Base-by-base conservation (phyloP, 2,888 invertebrate species). In the Nephrocerus scutellatus region DNA sequence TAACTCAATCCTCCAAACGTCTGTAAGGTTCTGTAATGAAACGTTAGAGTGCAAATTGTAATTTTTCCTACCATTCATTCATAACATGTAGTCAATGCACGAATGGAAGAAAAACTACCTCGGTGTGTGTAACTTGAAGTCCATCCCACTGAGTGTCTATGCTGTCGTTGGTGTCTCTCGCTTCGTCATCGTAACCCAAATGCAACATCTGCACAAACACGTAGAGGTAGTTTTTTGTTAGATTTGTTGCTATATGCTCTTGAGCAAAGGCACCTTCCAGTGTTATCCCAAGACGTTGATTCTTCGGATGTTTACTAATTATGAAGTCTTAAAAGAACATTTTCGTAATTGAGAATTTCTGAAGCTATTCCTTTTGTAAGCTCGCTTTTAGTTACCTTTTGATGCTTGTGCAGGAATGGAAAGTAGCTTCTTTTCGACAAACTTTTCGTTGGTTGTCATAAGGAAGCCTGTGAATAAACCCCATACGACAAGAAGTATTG, bases 401-500 rank as follows among this genome's bases (percentile, higher is more conserved):
- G n/a, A n/a, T n/a, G n/a, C n/a, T n/a, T n/a, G n/a, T n/a, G n/a
- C 50, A 31, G 64, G 64, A 38, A 84, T 70, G 4, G 76, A 77
- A 1, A 84, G 70, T 53, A 80, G 77, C 53, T 79, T 77, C 32
- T 72, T 68, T 14, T 73, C 64, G 30, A 73, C 71, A 22, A 77
- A 73, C 55, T 75, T 80, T 52, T 83, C 84, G 46, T 74, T 78
- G 55, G 79, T 82, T 53, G 76, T 71, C 69, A 84, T 76, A 47
- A 86, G 72, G 7, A 77, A 73, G 5, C 74, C 71, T 1, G 83
- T 81, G 58, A 84, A 83, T 48, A 78, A 69, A 2, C 76, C 51
- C 85, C 85, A 85, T 33, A 77, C 73, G 0, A 70, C 67, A 3
- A 79, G 61, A 0, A 84, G 69, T 1, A 77, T 47, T 0, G 70